Evolutionary conservation across 1,140 invertebrate species (phyloP).

Genomic region (Berghia stephanieae): DNA sequence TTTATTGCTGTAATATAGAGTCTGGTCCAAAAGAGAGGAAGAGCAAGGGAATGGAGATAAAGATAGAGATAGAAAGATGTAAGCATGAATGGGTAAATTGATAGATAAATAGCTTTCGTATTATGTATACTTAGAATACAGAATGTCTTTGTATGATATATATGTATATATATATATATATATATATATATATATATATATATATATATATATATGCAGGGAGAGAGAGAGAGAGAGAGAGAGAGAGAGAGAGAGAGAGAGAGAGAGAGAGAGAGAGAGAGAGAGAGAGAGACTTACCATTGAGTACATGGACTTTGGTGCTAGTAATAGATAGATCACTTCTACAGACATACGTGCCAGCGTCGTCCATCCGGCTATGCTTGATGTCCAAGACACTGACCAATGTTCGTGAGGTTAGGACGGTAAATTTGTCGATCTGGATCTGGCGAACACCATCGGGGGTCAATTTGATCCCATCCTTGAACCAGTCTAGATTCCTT

Average conservation of each 20-base stretch:
- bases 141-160: no score
- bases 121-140: no score
- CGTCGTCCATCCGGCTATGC: conserved; percentile 40
- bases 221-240: conserved; percentile 35
- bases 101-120: no score
- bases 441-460: conserved; percentile 37
- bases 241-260: conserved; percentile 35
- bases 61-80: no score
- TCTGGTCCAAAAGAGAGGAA: no score
- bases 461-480: conserved; percentile 48
- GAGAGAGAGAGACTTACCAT: conserved; percentile 32
- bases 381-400: conserved; percentile 40
- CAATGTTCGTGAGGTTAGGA: conserved; percentile 31
- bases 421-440: conserved; percentile 38
- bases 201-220: no score
- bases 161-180: no score
- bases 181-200: no score
- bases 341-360: conserved; percentile 38
- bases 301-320: conserved; percentile 37
- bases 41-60: no score
- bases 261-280: conserved; percentile 17
- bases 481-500: conserved; percentile 53
- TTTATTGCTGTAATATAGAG: no score
- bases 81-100: no score
- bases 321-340: conserved; percentile 36